A percentile compares a stretch with the other conserved stretches of the same genome.
These are phyloP conservation scores for Marasmarcha lunaedactyla DNA, from an alignment of 2,888 invertebrate species.

Conservation along the genomic window DNA sequence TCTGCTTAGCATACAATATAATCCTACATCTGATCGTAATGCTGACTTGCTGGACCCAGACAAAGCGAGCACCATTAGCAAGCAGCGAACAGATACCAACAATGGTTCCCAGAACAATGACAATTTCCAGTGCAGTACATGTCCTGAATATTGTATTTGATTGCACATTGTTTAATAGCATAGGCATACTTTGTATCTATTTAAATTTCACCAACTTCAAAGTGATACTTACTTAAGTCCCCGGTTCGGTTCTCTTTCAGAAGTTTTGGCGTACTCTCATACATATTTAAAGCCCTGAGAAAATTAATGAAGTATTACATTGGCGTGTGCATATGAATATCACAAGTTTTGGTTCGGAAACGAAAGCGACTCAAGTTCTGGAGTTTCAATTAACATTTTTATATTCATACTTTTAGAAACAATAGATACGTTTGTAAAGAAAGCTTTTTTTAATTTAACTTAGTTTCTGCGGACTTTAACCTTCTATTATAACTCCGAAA, in stretches of 20 bases:
- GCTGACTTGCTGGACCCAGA: constrained; percentile 34
- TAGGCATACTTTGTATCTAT: constrained; percentile 32
- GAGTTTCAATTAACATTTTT: background rate
- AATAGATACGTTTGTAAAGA: too few relatives aligned
- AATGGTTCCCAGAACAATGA: constrained; percentile 51
- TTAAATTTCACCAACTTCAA: constrained; percentile 34
- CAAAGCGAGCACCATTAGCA: constrained; percentile 60
- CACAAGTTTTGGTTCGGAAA: background rate
- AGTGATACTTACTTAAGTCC: constrained; percentile 30
- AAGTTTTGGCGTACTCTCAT: constrained; percentile 39
- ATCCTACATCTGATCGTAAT: constrained; percentile 20
- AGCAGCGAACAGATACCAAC: constrained; percentile 43
- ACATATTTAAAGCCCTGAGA: constrained; percentile 37
- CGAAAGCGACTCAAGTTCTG: background rate
- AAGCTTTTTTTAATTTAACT: too few relatives aligned
- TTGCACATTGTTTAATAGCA: constrained; percentile 44
- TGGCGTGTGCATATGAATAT: constrained; percentile 20
- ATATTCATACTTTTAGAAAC: too few relatives aligned
- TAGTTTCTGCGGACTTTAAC: too few relatives aligned
- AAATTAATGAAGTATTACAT: constrained; percentile 32
- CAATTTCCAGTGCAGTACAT: constrained; percentile 57
- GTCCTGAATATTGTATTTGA: constrained; percentile 62
- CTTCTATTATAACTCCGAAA: too few relatives aligned
- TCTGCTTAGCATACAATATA: constrained; percentile 22
- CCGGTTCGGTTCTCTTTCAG: constrained; percentile 23